Evolutionary conservation across 2,797 vertebrate genomes (phyloP).

Genomic region (Serranus cabrilla): DNA sequence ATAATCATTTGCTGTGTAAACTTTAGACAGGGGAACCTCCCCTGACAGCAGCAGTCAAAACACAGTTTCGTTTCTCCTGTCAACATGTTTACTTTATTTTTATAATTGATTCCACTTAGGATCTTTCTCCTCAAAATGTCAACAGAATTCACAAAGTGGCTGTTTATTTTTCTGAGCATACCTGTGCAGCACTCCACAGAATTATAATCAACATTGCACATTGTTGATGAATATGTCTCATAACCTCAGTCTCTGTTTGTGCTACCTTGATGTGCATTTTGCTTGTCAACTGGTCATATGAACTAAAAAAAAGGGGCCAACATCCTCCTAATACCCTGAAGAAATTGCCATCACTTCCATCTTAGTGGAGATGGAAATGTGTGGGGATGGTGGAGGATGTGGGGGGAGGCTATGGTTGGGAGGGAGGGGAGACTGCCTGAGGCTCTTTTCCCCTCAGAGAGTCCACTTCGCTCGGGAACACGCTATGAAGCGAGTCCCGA

Average conservation of each 20-base stretch:
- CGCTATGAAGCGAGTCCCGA: conserved; percentile 64
- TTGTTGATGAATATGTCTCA: conserved; percentile 38
- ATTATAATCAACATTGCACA: conserved; percentile 41
- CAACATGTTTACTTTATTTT: conserved; percentile 84
- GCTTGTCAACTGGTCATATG: conserved; percentile 42
- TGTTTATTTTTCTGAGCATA: conserved; percentile 60
- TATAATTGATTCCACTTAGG: conserved; percentile 74
- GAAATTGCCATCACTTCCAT: conserved; percentile 74
- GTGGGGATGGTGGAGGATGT: conserved; percentile 60
- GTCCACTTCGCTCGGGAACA: conserved; percentile 71
- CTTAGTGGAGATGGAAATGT: conserved; percentile 72
- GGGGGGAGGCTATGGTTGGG: conserved; percentile 45
- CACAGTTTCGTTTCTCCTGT: conserved; percentile 78
- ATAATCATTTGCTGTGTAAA: conserved; percentile 77
- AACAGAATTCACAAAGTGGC: conserved; percentile 65
- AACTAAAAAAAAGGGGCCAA: conserved; percentile 41
- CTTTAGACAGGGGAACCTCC: conserved; percentile 77
- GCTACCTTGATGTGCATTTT: conserved; percentile 43
- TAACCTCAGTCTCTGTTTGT: conserved; percentile 18
- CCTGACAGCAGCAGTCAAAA: conserved; percentile 80
- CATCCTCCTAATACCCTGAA: conserved; percentile 61
- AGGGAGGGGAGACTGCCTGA: conserved; percentile 60
- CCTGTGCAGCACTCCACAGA: conserved; percentile 45
- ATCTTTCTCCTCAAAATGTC: conserved; percentile 71
- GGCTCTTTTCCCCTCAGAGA: conserved; percentile 74